Evolutionary conservation across 2,888 invertebrate genomes (phyloP).

Genomic region (Crossocerus cetratus): DNA sequence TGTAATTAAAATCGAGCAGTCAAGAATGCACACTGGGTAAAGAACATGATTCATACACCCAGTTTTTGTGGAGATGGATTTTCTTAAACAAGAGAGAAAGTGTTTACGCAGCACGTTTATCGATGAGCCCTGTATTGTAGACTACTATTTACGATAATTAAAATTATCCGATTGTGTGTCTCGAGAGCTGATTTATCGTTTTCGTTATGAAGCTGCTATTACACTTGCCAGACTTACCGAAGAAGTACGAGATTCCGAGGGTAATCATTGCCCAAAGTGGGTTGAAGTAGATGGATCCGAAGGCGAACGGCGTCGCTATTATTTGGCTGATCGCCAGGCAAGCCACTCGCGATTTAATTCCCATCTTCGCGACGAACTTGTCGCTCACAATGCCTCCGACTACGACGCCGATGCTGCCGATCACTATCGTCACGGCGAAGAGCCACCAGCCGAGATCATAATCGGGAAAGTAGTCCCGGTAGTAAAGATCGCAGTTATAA

Average conservation of each 20-base stretch:
- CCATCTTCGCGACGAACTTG: slow-evolving; percentile 92
- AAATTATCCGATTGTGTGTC: no score
- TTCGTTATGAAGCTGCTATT: neutral
- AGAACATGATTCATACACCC: no score
- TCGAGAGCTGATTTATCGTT: no score
- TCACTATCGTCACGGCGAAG: slow-evolving; percentile 91
- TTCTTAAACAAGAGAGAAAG: no score
- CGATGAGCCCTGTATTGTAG: no score
- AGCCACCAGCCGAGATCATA: slow-evolving; percentile 94
- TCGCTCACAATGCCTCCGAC: slow-evolving; percentile 89
- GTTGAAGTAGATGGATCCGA: slow-evolving; percentile 89
- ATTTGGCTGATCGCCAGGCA: slow-evolving; percentile 90
- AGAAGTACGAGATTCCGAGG: slow-evolving; percentile 92
- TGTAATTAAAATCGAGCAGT: slow-evolving; percentile 72
- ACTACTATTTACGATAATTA: no score
- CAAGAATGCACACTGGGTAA: no score
- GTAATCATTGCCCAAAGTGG: slow-evolving; percentile 93
- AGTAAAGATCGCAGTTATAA: slow-evolving; percentile 93
- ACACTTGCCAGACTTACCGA: slow-evolving; percentile 80
- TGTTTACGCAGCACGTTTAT: no score
- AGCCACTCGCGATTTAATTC: slow-evolving; percentile 88
- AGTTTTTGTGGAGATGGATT: no score
- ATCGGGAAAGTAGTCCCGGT: slow-evolving; percentile 92
- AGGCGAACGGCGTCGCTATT: slow-evolving; percentile 89
- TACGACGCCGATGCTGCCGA: slow-evolving; percentile 88